phyloP scores from a whole-genome alignment of 2,888 invertebrate species.

The Trichogramma dendrolimi region DNA sequence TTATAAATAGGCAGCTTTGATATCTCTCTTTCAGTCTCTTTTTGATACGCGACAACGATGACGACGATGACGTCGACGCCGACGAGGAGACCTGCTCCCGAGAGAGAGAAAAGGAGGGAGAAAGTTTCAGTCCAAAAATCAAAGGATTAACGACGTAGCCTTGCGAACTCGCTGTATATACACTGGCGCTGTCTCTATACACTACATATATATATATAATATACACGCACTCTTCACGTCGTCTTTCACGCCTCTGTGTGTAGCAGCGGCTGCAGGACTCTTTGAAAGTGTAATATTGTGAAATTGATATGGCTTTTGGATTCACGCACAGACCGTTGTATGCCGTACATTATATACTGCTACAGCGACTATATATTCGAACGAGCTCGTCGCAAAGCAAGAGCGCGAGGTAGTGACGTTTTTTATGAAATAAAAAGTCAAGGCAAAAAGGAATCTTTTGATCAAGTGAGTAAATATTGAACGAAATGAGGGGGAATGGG shows the following conservation, averaged over 20 bases:
- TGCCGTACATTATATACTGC: conserved; percentile 7
- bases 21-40: conserved; percentile 40
- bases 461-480: conserved; percentile 25
- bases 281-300: conserved; percentile 29
- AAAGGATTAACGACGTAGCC: conserved; percentile 43
- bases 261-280: conserved; percentile 14
- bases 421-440: conserved; percentile 18
- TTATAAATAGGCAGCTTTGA: conserved; percentile 50
- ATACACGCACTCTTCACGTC: conserved; percentile 10
- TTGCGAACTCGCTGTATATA: conserved; percentile 27
- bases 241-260: conserved; percentile 23
- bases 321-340: conserved; percentile 7
- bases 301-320: conserved; percentile 29
- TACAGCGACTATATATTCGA: background rate
- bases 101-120: conserved; percentile 21
- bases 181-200: no score
- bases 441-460: conserved; percentile 21
- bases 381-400: background rate
- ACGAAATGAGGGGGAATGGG: no score
- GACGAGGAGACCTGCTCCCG: conserved; percentile 19
- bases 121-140: conserved; percentile 39
- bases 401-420: conserved; percentile 4
- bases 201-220: conserved; percentile 31
- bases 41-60: conserved; percentile 29
- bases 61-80: conserved; percentile 7